Evolutionary conservation across 1,140 invertebrate species (phyloP).

Genomic region (Vanessa atalanta): DNA sequence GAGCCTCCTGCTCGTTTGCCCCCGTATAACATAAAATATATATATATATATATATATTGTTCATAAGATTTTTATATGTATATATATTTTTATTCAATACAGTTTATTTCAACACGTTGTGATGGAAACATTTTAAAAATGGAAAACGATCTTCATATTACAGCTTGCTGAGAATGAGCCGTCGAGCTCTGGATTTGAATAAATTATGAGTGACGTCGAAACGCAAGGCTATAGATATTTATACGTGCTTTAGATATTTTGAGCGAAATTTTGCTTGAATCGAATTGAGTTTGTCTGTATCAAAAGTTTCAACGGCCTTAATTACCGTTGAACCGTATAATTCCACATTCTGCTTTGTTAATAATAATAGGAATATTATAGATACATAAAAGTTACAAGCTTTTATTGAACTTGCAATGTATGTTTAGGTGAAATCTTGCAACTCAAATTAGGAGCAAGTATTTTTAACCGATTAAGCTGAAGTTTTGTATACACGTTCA

Average conservation of each 20-base stretch:
- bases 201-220: constrained; percentile 3
- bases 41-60: too few relatives aligned
- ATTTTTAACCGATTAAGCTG: too few relatives aligned
- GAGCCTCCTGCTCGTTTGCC: too few relatives aligned
- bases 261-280: neutral
- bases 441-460: too few relatives aligned
- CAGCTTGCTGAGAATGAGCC: constrained; percentile 1
- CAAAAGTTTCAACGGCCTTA: neutral
- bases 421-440: too few relatives aligned
- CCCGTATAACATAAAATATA: too few relatives aligned
- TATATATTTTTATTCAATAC: neutral
- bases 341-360: neutral
- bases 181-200: neutral
- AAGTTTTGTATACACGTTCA: too few relatives aligned
- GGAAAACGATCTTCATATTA: constrained; percentile 3
- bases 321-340: neutral
- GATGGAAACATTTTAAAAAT: neutral
- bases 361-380: too few relatives aligned
- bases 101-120: neutral
- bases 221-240: neutral
- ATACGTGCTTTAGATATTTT: neutral
- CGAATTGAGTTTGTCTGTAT: neutral
- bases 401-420: too few relatives aligned
- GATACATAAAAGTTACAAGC: too few relatives aligned
- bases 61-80: neutral